Evolutionary conservation across 2,888 invertebrate species (phyloP), one percentile per base, ranked within the genome.

Genomic region (Temnothorax ravouxi): DNA sequence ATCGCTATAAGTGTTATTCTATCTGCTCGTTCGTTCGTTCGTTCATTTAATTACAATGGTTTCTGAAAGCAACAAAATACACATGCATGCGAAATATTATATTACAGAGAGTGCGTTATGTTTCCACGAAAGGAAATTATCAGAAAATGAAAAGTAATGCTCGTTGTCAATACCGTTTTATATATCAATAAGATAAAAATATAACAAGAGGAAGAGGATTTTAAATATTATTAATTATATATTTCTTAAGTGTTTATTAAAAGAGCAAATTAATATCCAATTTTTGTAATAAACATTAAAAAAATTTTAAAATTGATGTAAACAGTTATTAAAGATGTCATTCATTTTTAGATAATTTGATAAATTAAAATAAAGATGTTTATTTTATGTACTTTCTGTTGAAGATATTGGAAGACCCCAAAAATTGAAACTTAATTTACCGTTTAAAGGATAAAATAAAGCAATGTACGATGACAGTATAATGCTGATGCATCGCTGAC

Each of bases 401-500:
- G n/a, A 54, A 67, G 29, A 44, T 34, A 38, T 21, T 21, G 41
- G 6, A 34, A 0, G 0, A 3, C 2, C 8, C 18, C 3, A 47
- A 71, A 64, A 71, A 80, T 69, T 80, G 71, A 80, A 71, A 69
- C 25, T 69, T 80, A 80, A 71, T 80, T 80, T 41, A 59, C 47
- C 44, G 47, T 59, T 80, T 69, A 80, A 59, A 59, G 18, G 25
- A 71, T 69, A 71, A 80, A 71, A 59, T 69, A 80, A 80, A 47
- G 59, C 79, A 71, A 59, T 38, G 71, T 69, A 52, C 4, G 59
- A 25, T 41, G 71, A 80, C 71, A 80, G 71, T 38, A 59, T 69
- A 80, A 80, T 69, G 71, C 71, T 71, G 71, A 80, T 69, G 79
- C 79, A 80, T 71, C 34, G 56, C 71, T 80, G 79, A 80, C 79